These are phyloP conservation scores for Eurystomus glaucurus DNA, from an alignment of 2,797 vertebrate species.

Conservation along the genomic window DNA sequence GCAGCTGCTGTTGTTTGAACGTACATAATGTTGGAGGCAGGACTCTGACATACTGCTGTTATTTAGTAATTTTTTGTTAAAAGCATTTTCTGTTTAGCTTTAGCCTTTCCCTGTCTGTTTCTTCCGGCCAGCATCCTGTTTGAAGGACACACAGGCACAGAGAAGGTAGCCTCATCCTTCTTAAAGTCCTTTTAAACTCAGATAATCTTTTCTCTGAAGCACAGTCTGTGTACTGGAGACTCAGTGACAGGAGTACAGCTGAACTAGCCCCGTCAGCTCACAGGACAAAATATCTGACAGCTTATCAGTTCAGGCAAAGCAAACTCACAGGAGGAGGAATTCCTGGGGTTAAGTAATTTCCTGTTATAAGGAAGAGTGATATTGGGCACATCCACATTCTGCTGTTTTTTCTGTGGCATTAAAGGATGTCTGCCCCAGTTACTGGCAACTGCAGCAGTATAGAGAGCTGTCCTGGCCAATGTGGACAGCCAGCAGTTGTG, in stretches of 20 bases:
- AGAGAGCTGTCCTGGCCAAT: background rate
- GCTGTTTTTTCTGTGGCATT: background rate
- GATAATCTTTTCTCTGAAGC: background rate
- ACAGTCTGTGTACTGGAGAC: background rate
- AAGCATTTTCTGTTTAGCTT: background rate
- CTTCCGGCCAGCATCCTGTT: background rate
- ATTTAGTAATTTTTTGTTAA: background rate
- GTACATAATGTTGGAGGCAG: background rate
- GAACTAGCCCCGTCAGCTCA: background rate
- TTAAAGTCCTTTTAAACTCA: background rate
- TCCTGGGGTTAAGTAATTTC: background rate
- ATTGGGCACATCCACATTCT: background rate
- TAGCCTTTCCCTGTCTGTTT: background rate
- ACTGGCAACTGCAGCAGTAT: background rate
- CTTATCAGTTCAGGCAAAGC: background rate
- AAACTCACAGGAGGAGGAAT: background rate
- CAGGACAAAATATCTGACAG: background rate
- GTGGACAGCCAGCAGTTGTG: background rate
- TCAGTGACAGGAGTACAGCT: background rate
- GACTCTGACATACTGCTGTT: background rate
- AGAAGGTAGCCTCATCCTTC: background rate
- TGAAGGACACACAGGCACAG: background rate
- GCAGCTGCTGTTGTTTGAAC: background rate
- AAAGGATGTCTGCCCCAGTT: background rate
- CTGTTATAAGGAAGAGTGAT: background rate